Percentiles rank a stretch among this genome's conserved stretches.
Evolutionary conservation across 2,113 vertebrate genomes (phyloP).

Genomic region (Gnathonemus longibarbis): DNA sequence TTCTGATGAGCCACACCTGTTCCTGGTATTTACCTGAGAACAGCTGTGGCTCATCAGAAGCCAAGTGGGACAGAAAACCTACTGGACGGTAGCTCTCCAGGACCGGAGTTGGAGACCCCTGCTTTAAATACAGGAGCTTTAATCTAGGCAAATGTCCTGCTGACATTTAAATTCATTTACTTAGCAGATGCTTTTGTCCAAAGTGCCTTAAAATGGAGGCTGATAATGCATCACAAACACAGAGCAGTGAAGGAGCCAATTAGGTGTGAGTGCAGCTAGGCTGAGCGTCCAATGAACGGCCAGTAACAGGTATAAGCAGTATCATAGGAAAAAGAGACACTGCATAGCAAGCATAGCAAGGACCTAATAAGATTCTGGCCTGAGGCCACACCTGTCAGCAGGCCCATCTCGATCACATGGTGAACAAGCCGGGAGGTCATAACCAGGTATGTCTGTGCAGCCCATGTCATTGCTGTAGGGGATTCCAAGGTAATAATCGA

Average conservation of each 20-base stretch:
- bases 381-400: conserved; percentile 23
- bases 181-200: background rate
- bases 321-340: background rate
- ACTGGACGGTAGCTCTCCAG: too few species aligned
- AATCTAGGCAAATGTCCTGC: background rate
- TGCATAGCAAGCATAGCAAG: background rate
- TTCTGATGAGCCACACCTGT: too few species aligned
- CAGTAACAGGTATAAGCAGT: background rate
- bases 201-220: background rate
- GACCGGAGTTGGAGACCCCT: too few species aligned
- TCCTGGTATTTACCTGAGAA: too few species aligned
- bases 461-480: conserved; percentile 98
- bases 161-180: background rate
- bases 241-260: background rate
- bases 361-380: background rate
- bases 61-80: too few species aligned
- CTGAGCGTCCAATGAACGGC: background rate
- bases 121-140: background rate
- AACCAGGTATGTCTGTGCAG: conserved; percentile 80
- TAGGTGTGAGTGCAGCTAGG: background rate
- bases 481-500: conserved; percentile 84
- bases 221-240: background rate
- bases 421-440: conserved; percentile 68
- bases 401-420: conserved; percentile 52
- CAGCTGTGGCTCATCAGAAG: too few species aligned